phyloP scores from a whole-genome alignment of 2,797 vertebrate species.

The Gastrophryne carolinensis region DNA sequence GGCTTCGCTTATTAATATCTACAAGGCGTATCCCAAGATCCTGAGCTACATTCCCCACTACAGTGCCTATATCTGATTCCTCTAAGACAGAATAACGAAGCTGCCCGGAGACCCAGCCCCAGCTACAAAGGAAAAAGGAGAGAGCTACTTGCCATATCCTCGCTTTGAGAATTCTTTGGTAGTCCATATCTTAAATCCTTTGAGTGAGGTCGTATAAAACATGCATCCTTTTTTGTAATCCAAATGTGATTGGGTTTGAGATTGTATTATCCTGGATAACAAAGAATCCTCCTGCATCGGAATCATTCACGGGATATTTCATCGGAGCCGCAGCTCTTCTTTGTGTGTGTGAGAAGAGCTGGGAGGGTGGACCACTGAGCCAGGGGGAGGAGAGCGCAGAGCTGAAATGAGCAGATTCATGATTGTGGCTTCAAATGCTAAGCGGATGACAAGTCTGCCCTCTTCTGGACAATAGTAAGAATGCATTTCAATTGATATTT shows the following conservation, averaged over 20 bases:
- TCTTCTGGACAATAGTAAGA: constrained; percentile 12
- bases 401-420: not conserved
- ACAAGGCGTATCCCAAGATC: constrained; percentile 55
- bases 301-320: not conserved
- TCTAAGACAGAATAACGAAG: constrained; percentile 1
- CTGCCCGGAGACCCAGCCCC: too few relatives aligned
- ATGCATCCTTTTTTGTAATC: constrained; percentile 55
- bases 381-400: not conserved
- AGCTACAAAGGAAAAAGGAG: constrained; percentile 76
- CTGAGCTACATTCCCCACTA: constrained; percentile 6
- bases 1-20: constrained; percentile 73
- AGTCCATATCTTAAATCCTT: constrained; percentile 64
- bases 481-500: too few relatives aligned
- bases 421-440: not conserved
- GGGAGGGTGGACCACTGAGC: constrained; percentile 1
- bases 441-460: constrained; percentile 17
- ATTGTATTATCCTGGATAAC: not conserved
- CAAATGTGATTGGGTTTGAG: constrained; percentile 14
- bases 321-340: not conserved
- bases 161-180: constrained; percentile 63
- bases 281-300: not conserved
- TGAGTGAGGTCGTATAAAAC: constrained; percentile 44
- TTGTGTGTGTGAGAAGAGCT: not conserved
- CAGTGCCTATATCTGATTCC: not conserved
- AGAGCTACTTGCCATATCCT: constrained; percentile 86